Percentiles rank a stretch among this genome's conserved stretches.
Evolutionary conservation across 2,888 invertebrate species (phyloP).

Genomic region (Thyatira batis): DNA sequence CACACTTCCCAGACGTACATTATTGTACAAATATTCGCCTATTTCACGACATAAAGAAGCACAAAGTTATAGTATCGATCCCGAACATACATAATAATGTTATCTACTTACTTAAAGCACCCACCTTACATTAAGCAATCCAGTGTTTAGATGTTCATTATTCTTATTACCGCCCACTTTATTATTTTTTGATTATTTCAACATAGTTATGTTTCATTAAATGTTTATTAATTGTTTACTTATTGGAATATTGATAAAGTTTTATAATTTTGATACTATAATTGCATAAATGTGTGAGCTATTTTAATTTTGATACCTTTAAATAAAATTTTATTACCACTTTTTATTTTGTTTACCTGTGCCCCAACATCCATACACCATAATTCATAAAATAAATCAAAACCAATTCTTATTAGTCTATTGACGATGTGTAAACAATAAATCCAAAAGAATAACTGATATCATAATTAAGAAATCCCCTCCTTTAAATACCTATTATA

Average conservation of each 20-base stretch:
- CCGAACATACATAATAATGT: slow-evolving; percentile 44
- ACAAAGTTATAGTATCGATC: slow-evolving; percentile 56
- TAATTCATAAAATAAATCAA: slow-evolving; percentile 21
- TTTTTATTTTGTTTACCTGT: slow-evolving; percentile 31
- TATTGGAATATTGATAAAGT: slow-evolving; percentile 21
- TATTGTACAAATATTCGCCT: slow-evolving; percentile 65
- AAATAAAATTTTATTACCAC: slow-evolving; percentile 41
- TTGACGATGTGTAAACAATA: neutral
- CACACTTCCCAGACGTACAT: slow-evolving; percentile 78
- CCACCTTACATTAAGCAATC: slow-evolving; percentile 69
- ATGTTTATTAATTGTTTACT: slow-evolving; percentile 24
- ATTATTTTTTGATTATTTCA: neutral
- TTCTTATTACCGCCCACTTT: slow-evolving; percentile 7
- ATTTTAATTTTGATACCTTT: slow-evolving; percentile 34
- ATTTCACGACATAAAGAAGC: slow-evolving; percentile 69
- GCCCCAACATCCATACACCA: slow-evolving; percentile 28
- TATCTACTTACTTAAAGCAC: slow-evolving; percentile 61
- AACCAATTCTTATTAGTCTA: slow-evolving; percentile 1
- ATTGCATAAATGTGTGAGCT: slow-evolving; percentile 22
- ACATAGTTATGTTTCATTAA: slow-evolving; percentile 21
- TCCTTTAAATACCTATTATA: too few relatives aligned
- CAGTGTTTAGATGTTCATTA: slow-evolving; percentile 34
- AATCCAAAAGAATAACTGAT: too few relatives aligned
- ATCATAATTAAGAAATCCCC: too few relatives aligned
- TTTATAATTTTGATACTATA: slow-evolving; percentile 25